These are phyloP conservation scores for Riparia riparia DNA, from an alignment of 2,113 vertebrate species.

Conservation along the genomic window DNA sequence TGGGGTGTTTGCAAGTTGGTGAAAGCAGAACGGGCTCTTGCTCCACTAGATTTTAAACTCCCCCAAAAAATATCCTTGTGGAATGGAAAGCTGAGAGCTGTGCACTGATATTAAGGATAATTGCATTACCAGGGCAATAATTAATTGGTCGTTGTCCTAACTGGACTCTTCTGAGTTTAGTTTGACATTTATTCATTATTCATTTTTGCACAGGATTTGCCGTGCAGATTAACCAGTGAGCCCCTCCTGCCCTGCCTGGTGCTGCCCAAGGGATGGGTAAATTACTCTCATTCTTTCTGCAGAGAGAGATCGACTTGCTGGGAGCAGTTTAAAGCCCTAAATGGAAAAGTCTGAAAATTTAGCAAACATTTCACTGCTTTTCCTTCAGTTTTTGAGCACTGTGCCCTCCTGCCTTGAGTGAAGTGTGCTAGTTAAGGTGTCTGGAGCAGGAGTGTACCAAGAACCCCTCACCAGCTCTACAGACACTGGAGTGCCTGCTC, in stretches of 20 bases:
- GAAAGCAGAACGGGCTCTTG: not conserved
- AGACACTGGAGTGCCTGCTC: not conserved
- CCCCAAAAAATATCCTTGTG: not conserved
- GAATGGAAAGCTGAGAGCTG: not conserved
- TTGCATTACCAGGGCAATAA: not conserved
- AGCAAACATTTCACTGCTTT: not conserved
- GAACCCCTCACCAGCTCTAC: not conserved
- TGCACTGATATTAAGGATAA: not conserved
- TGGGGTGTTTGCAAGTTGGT: not conserved
- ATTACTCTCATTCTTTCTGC: not conserved
- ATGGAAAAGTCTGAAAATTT: not conserved
- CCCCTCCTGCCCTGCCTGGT: not conserved
- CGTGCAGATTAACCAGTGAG: not conserved
- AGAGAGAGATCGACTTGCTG: not conserved
- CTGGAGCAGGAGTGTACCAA: not conserved
- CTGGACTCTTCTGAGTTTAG: not conserved
- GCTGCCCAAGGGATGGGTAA: not conserved
- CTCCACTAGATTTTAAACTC: not conserved
- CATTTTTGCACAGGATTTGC: not conserved
- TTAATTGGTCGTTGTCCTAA: not conserved
- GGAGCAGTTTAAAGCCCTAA: not conserved
- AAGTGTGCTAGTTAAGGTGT: not conserved
- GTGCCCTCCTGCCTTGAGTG: not conserved
- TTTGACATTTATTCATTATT: not conserved
- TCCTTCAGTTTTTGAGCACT: not conserved